phyloP scores from a whole-genome alignment of 2,113 vertebrate genomes.

The Myotis yumanensis region DNA sequence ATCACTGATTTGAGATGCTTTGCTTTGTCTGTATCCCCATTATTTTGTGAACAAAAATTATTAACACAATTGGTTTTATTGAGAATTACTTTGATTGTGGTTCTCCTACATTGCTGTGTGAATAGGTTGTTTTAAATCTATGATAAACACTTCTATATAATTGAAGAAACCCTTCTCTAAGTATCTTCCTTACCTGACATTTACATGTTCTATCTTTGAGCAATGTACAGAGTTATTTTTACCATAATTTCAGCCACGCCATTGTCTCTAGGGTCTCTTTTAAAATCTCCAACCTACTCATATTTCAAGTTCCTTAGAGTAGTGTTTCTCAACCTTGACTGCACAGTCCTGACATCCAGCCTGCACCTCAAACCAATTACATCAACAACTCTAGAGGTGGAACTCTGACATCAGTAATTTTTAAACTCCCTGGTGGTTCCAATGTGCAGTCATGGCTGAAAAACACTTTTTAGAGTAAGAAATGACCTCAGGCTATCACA shows the following conservation, averaged over 20 bases:
- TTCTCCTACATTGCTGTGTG: neutral
- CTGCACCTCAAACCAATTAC: conserved; percentile 30
- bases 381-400: neutral
- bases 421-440: conserved; percentile 30
- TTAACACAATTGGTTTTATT: neutral
- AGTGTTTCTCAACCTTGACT: neutral
- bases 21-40: neutral
- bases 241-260: neutral
- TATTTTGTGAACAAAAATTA: neutral
- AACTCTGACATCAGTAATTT: conserved; percentile 47
- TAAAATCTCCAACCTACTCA: conserved; percentile 7
- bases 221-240: neutral
- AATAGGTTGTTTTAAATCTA: neutral
- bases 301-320: neutral
- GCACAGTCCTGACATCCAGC: neutral
- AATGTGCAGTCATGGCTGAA: conserved; percentile 54
- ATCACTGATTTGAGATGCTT: neutral
- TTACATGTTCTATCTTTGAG: neutral
- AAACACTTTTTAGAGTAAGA: conserved; percentile 17
- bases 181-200: neutral
- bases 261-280: neutral
- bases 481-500: conserved; percentile 2
- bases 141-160: neutral
- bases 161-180: neutral
- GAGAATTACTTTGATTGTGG: neutral